Evolutionary conservation across 2,888 invertebrate species (phyloP), one percentile per base, ranked within the genome.

Genomic region (Drosophila pullipes): DNA sequence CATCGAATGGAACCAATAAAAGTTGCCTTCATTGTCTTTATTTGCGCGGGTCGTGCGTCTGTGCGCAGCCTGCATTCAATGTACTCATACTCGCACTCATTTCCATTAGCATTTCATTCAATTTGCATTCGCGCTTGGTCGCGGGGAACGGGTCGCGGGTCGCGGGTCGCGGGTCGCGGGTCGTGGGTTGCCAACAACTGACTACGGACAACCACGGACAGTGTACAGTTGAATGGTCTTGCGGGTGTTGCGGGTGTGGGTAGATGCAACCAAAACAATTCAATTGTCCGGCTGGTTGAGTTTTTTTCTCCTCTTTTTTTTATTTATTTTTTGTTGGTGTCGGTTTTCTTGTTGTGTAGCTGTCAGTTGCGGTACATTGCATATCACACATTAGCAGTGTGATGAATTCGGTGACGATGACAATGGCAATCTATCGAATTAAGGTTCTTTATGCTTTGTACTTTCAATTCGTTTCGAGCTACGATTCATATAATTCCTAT

Each of bases 1-100:
- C 92, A 92, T 92, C 92, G 92, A 92, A 92, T 92, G 92, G 92
- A 92, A 92, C 92, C 92, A 92, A 92, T 92, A 92, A 86, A 86
- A 86, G 85, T 88, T 74, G 89, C 83, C 85, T 85, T 86, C 85
- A 86, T 86, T 86, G 85, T 86, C 83, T 85, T 85, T 83, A 83
- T 88, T 76, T 84, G 88, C 88, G 85, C 86, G 79, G 76, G 76
- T 72, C 80, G 77, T 71, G 68, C 74, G 76, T 75, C 75, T 82
- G 76, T 76, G 78, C 79, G 62, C 82, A 72, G 83, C 70, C 70
- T 81, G 82, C 77, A 76, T 80, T 70, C 73, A 72, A 74, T 75
- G 68, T 76, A 76, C 79, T 68, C 73, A 54, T 50, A 71, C 78
- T 75, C 72, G 61, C 78, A 75, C 74, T 82, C 82, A 81, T 77